These are phyloP conservation scores for Neoascia interrupta DNA, from an alignment of 2,888 invertebrate genomes.

Conservation along the genomic window DNA sequence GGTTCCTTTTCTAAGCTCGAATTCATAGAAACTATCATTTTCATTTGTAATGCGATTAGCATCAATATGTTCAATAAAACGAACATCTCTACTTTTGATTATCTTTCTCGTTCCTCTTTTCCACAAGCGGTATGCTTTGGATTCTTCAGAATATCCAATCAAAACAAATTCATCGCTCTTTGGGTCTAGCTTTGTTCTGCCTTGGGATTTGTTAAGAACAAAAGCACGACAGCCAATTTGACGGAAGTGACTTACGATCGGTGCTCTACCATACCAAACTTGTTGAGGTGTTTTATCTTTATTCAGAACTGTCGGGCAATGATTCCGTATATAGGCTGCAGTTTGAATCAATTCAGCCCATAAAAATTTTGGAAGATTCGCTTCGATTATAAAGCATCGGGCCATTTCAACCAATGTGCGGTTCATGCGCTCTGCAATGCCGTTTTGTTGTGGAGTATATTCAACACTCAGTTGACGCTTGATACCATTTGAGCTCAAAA, in stretches of 20 bases:
- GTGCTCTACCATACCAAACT: background rate
- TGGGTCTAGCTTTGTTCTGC: constrained; percentile 22
- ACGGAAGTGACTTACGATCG: constrained; percentile 8
- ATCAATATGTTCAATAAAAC: constrained; percentile 9
- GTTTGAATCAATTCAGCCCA: no score
- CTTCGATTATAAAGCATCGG: no score
- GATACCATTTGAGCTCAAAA: no score
- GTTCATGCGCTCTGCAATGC: no score
- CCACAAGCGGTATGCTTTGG: constrained; percentile 39
- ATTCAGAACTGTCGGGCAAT: no score
- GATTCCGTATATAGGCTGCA: no score
- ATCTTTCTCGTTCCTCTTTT: constrained; percentile 8
- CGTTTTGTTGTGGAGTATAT: no score
- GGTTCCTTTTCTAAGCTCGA: no score
- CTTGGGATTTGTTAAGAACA: constrained; percentile 2
- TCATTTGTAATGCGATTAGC: no score
- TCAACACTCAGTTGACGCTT: no score
- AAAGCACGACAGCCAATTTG: constrained; percentile 30
- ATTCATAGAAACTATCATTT: no score
- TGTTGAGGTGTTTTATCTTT: background rate
- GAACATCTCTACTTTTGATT: constrained; percentile 3
- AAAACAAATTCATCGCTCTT: constrained; percentile 27
- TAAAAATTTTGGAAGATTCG: background rate
- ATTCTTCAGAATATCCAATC: constrained; percentile 40
- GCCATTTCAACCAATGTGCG: no score